Conservation (phyloP, 2,888 invertebrate species). For the Xylophagus ater region DNA sequence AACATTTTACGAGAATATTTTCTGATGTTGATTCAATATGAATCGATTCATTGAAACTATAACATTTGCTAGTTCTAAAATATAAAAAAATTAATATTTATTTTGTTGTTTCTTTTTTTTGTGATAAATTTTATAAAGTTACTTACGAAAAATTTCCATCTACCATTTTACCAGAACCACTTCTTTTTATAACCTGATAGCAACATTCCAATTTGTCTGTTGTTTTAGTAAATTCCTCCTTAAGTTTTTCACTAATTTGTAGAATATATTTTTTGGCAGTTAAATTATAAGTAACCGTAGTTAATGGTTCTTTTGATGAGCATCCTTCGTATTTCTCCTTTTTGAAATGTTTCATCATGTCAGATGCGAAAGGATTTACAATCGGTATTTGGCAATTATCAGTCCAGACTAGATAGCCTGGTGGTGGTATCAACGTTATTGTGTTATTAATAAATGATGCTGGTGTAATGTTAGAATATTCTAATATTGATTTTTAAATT, state of each 20-base stretch:
- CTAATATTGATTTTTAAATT: slow-evolving; percentile 11
- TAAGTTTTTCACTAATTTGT: slow-evolving; percentile 23
- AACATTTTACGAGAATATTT: slow-evolving; percentile 44
- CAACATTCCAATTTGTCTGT: slow-evolving; percentile 26
- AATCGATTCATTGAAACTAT: slow-evolving; percentile 36
- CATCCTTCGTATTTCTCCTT: slow-evolving; percentile 45
- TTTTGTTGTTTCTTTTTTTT: not conserved
- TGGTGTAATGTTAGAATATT: not conserved
- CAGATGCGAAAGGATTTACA: slow-evolving; percentile 46
- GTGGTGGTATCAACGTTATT: slow-evolving; percentile 18
- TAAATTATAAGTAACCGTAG: slow-evolving; percentile 25
- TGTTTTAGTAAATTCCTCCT: slow-evolving; percentile 22
- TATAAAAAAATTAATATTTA: not conserved
- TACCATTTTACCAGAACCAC: slow-evolving; percentile 22
- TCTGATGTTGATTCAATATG: slow-evolving; percentile 36
- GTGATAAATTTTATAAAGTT: not conserved
- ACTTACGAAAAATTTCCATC: slow-evolving; percentile 28
- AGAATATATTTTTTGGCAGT: slow-evolving; percentile 25
- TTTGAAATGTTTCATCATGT: slow-evolving; percentile 43
- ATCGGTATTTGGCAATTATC: slow-evolving; percentile 52
- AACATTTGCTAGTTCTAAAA: slow-evolving; percentile 34
- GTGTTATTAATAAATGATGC: slow-evolving; percentile 8
- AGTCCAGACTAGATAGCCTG: slow-evolving; percentile 42
- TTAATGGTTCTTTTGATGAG: slow-evolving; percentile 31
- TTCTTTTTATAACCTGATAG: slow-evolving; percentile 27